A percentile compares a stretch with the other conserved stretches of the same genome.
Conservation (phyloP, 2,888 invertebrate genomes). For the Adineta ricciae region DNA sequence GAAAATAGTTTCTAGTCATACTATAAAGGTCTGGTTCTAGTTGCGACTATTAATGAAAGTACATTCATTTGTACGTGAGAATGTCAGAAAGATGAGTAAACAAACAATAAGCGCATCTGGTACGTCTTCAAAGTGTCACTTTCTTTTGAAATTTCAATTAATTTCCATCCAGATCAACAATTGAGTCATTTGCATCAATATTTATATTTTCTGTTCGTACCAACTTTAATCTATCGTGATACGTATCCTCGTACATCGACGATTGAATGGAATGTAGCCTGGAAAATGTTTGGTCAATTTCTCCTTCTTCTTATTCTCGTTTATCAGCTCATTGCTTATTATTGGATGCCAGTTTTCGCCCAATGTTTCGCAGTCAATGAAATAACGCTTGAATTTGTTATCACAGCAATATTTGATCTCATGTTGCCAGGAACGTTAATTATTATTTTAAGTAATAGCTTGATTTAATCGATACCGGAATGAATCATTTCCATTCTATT, state of each 20-base stretch:
- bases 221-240: slow-evolving; percentile 73
- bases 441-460: slow-evolving; percentile 49
- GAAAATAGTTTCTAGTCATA: background rate
- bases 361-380: slow-evolving; percentile 47
- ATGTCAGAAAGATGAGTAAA: slow-evolving; percentile 43
- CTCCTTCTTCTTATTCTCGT: slow-evolving; percentile 66
- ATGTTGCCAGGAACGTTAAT: slow-evolving; percentile 62
- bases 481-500: background rate
- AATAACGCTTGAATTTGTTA: slow-evolving; percentile 46
- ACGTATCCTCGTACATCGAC: slow-evolving; percentile 59
- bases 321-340: slow-evolving; percentile 69
- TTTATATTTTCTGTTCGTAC: slow-evolving; percentile 74
- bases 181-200: slow-evolving; percentile 60
- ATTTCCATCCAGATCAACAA: background rate
- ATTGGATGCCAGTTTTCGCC: slow-evolving; percentile 61
- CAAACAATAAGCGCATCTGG: background rate
- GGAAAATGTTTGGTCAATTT: slow-evolving; percentile 64
- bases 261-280: slow-evolving; percentile 66
- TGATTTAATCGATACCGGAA: background rate
- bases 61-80: slow-evolving; percentile 68
- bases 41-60: slow-evolving; percentile 75
- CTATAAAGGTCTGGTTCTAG: slow-evolving; percentile 45
- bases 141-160: too few species aligned
- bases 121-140: background rate
- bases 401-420: slow-evolving; percentile 61